Evolutionary conservation across 35 echinoderm and acorn worm species (phyloP).

Genomic region (Heliocidaris erythrogramma): DNA sequence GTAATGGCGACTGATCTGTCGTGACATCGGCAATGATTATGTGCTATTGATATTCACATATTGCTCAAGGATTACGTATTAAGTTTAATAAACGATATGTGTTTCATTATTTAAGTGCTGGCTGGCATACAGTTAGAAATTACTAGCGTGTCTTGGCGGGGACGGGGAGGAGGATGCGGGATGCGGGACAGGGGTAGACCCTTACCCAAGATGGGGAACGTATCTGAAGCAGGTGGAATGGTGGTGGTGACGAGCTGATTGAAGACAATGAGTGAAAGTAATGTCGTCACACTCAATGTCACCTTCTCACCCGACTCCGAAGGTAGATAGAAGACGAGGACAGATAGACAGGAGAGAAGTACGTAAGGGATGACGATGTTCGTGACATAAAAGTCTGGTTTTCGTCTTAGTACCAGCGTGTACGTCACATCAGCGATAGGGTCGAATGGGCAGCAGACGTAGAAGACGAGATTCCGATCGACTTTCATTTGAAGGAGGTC

Average conservation of each 20-base stretch:
- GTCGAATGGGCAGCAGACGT: conserved; percentile 63
- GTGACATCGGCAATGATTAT: too few species aligned
- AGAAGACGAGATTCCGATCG: conserved; percentile 42
- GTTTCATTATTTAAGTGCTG: too few species aligned
- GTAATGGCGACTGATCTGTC: too few species aligned
- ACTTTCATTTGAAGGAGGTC: conserved; percentile 65
- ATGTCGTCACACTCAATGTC: conserved; percentile 74
- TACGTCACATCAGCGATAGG: conserved; percentile 73
- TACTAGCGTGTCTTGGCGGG: too few species aligned
- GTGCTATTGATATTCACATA: too few species aligned
- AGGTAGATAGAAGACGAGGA: conserved; percentile 80
- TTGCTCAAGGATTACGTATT: too few species aligned
- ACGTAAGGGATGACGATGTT: conserved; percentile 89
- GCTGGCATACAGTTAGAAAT: too few species aligned
- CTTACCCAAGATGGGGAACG: conserved; percentile 85
- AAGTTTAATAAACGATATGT: too few species aligned
- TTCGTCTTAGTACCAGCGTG: conserved; percentile 60
- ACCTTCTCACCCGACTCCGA: conserved; percentile 95
- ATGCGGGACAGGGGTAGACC: too few species aligned
- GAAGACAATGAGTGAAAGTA: conserved; percentile 91
- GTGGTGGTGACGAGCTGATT: conserved; percentile 80
- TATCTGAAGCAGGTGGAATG: conserved; percentile 83
- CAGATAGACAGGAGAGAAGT: conserved; percentile 70
- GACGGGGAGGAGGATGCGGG: too few species aligned
- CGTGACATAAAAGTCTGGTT: conserved; percentile 80